phyloP scores from a whole-genome alignment of 1,140 invertebrate genomes.

The Drosophila cardini region DNA sequence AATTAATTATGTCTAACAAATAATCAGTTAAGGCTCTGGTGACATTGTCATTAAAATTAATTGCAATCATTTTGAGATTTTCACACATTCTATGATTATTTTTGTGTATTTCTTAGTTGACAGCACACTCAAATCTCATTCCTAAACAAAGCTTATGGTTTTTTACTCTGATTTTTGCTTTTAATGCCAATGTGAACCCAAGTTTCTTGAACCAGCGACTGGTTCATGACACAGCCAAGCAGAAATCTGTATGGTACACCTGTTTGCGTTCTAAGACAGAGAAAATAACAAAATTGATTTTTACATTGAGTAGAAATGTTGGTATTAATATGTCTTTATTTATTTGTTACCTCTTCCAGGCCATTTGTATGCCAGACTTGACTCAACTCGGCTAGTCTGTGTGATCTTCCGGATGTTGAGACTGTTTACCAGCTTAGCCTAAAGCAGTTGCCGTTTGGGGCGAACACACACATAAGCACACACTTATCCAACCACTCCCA shows the following conservation, averaged over 20 bases:
- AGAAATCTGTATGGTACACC: conserved; percentile 34
- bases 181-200: conserved; percentile 54
- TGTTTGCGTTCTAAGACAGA: conserved; percentile 3
- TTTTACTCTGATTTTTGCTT: not conserved
- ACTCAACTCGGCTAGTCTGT: not conserved
- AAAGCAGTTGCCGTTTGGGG: conserved; percentile 9
- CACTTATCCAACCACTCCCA: not conserved
- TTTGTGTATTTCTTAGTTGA: not conserved
- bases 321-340: conserved; percentile 47
- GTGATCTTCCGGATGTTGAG: conserved; percentile 6
- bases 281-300: conserved; percentile 48
- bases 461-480: conserved; percentile 11
- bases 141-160: not conserved
- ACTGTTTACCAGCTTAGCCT: conserved; percentile 20
- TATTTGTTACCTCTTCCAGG: conserved; percentile 32
- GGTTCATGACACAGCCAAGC: conserved; percentile 12
- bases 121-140: not conserved
- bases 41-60: not conserved
- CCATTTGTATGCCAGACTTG: conserved; percentile 47
- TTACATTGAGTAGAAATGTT: conserved; percentile 4
- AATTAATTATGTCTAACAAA: no score
- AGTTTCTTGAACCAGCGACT: conserved; percentile 60
- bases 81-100: not conserved
- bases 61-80: conserved; percentile 3
- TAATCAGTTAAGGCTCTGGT: not conserved